Base-by-base conservation (phyloP, 2,888 invertebrate species). In the Dromius quadrimaculatus region DNA sequence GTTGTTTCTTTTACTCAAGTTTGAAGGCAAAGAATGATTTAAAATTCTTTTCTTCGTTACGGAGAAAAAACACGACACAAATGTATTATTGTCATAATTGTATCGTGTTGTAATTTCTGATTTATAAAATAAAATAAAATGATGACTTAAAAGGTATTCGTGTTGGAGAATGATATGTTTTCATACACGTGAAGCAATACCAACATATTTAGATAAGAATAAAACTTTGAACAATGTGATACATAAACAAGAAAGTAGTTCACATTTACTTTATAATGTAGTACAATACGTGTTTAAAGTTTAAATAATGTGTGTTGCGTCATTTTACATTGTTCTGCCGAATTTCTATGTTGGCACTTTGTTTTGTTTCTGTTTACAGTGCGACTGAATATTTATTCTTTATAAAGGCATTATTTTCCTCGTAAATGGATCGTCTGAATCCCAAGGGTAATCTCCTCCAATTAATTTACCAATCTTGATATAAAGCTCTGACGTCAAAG, bases 381-480 rank as follows among this genome's bases (percentile, higher is more conserved):
- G 2, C 2, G 32, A 32, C 6, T 32, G 32, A 32, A 32, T 9
- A 36, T 9, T 36, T 36, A 41, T 41, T 41, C 8, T 6, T 6
- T 41, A 41, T 41, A 50, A 64, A 34, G 45, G 47, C 50, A 64
- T 64, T 64, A 64, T 47, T 34, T 47, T 64, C 47, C 47, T 36
- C 28, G 32, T 64, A 64, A 47, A 64, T 20, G 64, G 47, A 47
- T 64, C 50, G 64, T 34, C 47, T 47, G 22, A 34, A 50, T 11
- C 64, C 47, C 64, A n/a, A 8, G 64, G 36, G 64, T 64, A 64
- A 64, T 64, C 64, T 64, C 34, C 64, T 50, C 47, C 64, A 64
- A 64, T 64, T 64, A 64, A 64, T 64, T 64, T 64, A 64, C 47
- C 64, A 50, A 64, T 64, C 64, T 64, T 50, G 64, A 64, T 64